Conservation (phyloP, 2,888 invertebrate genomes). For the Leucophora obtusa region DNA sequence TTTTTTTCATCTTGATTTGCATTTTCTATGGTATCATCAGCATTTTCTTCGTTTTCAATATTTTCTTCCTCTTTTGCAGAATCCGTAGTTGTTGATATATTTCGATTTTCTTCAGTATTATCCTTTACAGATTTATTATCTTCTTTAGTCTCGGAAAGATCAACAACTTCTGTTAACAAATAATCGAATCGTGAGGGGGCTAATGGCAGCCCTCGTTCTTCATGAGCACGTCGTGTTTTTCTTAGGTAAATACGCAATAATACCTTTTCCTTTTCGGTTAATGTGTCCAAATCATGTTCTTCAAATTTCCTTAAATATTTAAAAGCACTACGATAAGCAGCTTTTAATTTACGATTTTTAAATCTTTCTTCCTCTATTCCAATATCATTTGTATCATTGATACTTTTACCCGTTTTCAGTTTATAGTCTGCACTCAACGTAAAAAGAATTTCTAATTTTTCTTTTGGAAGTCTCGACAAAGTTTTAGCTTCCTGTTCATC, state of each 20-base stretch:
- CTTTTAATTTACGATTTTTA: not conserved
- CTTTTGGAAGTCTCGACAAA: not conserved
- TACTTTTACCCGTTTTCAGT: not conserved
- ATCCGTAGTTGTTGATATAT: not conserved
- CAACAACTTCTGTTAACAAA: not conserved
- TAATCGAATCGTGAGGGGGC: not conserved
- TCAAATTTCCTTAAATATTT: not conserved
- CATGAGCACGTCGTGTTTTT: not conserved
- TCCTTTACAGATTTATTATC: not conserved
- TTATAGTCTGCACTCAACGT: not conserved
- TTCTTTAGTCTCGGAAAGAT: too few species aligned
- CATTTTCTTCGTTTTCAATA: not conserved
- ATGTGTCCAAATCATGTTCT: not conserved
- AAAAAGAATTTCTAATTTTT: not conserved
- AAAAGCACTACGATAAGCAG: not conserved
- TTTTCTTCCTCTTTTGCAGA: not conserved
- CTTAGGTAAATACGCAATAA: not conserved
- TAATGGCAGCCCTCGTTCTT: not conserved
- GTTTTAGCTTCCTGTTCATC: not conserved
- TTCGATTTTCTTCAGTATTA: not conserved
- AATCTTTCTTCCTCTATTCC: too few species aligned
- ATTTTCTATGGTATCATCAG: too few species aligned
- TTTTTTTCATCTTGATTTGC: not conserved
- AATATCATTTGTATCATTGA: not conserved
- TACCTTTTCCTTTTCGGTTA: slow-evolving; percentile 15